Conservation (phyloP, 1,140 invertebrate species). For the Eriosoma lanigerum region DNA sequence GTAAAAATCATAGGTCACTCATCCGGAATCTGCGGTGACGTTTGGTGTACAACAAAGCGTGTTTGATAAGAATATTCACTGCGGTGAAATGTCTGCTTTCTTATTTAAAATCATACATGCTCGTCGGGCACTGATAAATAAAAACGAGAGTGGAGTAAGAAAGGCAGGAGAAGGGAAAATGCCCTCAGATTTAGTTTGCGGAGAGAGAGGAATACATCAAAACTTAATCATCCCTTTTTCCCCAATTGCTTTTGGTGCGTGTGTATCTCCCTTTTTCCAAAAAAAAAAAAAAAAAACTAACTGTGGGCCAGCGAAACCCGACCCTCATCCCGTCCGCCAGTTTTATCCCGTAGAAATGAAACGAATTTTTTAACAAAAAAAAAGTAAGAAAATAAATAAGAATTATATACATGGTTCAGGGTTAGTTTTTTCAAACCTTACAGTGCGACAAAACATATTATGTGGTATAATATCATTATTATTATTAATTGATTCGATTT, state of each 20-base stretch:
- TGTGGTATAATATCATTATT: too few relatives aligned
- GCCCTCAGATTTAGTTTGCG: slow-evolving; percentile 17
- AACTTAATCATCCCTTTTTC: slow-evolving; percentile 46
- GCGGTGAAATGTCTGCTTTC: neutral
- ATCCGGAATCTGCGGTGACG: neutral
- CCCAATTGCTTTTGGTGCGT: slow-evolving; percentile 29
- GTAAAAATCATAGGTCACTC: slow-evolving; percentile 22
- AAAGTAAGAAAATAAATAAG: neutral
- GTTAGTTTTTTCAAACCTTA: neutral
- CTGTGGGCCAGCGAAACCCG: slow-evolving; percentile 5
- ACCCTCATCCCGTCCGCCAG: neutral
- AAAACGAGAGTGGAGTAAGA: neutral
- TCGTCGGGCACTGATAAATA: slow-evolving; percentile 13
- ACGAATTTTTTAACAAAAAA: slow-evolving; percentile 21
- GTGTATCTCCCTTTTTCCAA: neutral
- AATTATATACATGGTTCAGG: neutral
- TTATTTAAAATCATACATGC: slow-evolving; percentile 35
- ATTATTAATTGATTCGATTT: too few relatives aligned
- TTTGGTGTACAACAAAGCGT: slow-evolving; percentile 6
- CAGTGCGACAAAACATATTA: neutral
- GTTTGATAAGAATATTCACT: slow-evolving; percentile 33
- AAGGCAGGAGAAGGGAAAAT: neutral
- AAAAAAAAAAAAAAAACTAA: slow-evolving; percentile 23
- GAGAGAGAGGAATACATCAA: slow-evolving; percentile 24
- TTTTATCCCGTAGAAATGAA: slow-evolving; percentile 22